Conservation (phyloP, 2,888 invertebrate species). For the Drosophila diplacantha region DNA sequence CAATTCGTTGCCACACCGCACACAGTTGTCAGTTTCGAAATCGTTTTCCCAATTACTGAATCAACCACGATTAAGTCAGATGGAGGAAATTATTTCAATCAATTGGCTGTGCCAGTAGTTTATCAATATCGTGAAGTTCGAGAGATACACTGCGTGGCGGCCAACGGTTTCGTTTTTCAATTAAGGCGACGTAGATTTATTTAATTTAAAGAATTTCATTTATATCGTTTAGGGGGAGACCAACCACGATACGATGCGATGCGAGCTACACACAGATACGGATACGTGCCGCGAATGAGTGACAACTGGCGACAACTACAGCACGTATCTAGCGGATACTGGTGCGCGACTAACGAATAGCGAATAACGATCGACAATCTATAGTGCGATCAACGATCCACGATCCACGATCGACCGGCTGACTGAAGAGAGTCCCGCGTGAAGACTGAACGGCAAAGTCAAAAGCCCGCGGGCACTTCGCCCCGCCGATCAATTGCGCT, state of each 20-base stretch:
- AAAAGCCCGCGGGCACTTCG: slow-evolving; percentile 22
- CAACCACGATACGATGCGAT: slow-evolving; percentile 25
- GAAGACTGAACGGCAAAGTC: slow-evolving; percentile 12
- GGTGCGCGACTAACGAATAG: slow-evolving; percentile 44
- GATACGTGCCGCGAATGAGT: slow-evolving; percentile 52
- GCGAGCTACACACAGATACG: slow-evolving; percentile 16
- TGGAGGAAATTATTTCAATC: slow-evolving; percentile 26
- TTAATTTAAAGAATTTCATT: slow-evolving; percentile 58
- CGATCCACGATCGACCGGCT: slow-evolving; percentile 38
- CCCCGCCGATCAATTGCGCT: slow-evolving; percentile 61
- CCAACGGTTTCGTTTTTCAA: slow-evolving; percentile 43
- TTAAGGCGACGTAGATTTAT: slow-evolving; percentile 48
- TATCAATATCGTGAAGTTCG: slow-evolving; percentile 30
- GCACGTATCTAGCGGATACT: slow-evolving; percentile 50
- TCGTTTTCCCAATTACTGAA: slow-evolving; percentile 35
- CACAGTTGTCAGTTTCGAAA: slow-evolving; percentile 11
- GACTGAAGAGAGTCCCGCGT: slow-evolving; percentile 28
- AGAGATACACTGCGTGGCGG: slow-evolving; percentile 9
- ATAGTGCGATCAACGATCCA: slow-evolving; percentile 29
- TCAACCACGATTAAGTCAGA: slow-evolving; percentile 23
- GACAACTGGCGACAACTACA: slow-evolving; percentile 45
- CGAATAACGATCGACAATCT: slow-evolving; percentile 20
- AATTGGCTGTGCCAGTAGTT: slow-evolving; percentile 34
- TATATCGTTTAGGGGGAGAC: slow-evolving; percentile 41
- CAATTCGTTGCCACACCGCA: slow-evolving; percentile 16